Evolutionary conservation across 2,113 vertebrate genomes (phyloP), one percentile per base, ranked within the genome.

Genomic region (Miniopterus natalensis): DNA sequence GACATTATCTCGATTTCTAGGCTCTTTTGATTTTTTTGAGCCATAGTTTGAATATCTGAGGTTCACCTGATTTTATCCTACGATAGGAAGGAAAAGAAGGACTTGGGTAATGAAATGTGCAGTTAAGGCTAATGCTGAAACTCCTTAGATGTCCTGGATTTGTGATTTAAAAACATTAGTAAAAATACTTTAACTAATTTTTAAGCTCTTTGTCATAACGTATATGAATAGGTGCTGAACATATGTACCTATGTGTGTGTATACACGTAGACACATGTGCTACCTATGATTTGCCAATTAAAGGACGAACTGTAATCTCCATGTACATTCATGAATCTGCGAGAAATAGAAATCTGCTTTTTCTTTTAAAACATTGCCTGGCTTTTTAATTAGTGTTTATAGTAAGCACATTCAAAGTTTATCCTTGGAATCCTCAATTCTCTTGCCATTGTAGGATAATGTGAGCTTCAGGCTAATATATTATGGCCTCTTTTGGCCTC

Each of bases 361-460:
- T 65, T 97, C 97, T 31, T 95, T 91, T 63, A 79, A 97, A 70
- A 70, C 17, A 83, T 95, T 90, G 86, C 75, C 95, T 94, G 79
- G 74, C 75, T 97, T 97, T 94, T 86, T 97, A 94, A 95, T 97
- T 95, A 88, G 70, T 92, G 75, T 94, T 98, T 96, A 93, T 74
- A 95, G 89, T 96, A 96, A 96, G 96, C 90, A 96, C 53, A 71
- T 88, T 95, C 93, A 68, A 92, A 96, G 94, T 97, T 96, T 97
- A 87, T 95, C n/a, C 84, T 89, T 92, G 42, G 84, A 98, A 90
- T 86, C 68, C 18, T 47, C 86, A 88, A 49, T 31, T 97, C 94
- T 97, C 70, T 94, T 96, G 92, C 90, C 83, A 17, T 79, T 61
- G 86, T 84, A 80, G 96, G 80, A 79, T 89, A 92, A 95, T 92